Conservation (phyloP, 2,797 vertebrate genomes). For the Oreortyx pictus region DNA sequence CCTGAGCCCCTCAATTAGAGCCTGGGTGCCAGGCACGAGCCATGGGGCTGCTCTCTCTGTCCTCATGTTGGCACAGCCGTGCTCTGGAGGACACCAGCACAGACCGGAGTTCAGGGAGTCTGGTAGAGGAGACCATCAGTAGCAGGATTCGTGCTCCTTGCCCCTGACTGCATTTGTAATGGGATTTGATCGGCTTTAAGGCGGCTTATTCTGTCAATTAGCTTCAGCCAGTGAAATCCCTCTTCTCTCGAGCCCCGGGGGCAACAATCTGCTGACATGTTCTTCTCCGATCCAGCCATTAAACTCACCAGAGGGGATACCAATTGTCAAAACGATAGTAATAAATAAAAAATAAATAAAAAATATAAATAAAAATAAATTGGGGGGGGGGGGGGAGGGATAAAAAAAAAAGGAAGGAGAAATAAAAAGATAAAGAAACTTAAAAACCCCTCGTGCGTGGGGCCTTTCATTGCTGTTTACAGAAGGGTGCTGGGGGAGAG, state of each 20-base stretch:
- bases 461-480: conserved; percentile 21
- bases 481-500: neutral
- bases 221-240: conserved; percentile 63
- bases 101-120: neutral
- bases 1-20: neutral
- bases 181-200: conserved; percentile 55
- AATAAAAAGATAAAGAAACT: neutral
- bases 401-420: neutral
- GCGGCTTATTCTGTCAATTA: conserved; percentile 64
- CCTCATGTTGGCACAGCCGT: neutral
- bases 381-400: too few species aligned
- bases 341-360: neutral
- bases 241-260: conserved; percentile 46
- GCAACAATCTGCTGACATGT: conserved; percentile 66
- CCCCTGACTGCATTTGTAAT: conserved; percentile 57
- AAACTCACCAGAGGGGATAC: conserved; percentile 34
- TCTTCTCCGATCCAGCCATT: conserved; percentile 38
- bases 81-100: accelerated
- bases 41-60: accelerated
- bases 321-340: neutral
- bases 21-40: neutral
- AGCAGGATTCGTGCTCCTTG: conserved; percentile 29
- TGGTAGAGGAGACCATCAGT: neutral
- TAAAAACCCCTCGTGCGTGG: neutral
- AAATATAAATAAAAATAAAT: neutral